Percentiles rank a stretch among this genome's conserved stretches.
These are phyloP conservation scores for Naso thynnoides DNA, from an alignment of 2,797 vertebrate genomes.

Conservation along the genomic window DNA sequence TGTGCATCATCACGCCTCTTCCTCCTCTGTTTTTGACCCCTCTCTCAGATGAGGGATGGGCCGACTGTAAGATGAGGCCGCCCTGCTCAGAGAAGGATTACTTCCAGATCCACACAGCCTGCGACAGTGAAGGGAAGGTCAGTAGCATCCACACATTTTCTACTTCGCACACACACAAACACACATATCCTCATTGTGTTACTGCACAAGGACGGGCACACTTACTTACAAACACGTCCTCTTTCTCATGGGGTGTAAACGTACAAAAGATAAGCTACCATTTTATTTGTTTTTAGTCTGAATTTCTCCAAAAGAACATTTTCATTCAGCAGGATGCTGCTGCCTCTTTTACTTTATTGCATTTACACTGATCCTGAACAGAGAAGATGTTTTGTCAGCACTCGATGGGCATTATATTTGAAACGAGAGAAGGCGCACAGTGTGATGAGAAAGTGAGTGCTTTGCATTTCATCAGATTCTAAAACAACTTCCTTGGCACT, in stretches of 20 bases:
- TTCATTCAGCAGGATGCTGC: neutral
- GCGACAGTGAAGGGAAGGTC: constrained; percentile 95
- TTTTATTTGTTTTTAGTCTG: neutral
- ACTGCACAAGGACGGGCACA: constrained; percentile 10
- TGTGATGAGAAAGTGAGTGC: constrained; percentile 22
- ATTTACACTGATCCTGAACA: neutral
- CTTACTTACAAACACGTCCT: no score
- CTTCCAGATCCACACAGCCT: constrained; percentile 95
- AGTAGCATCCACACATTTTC: constrained; percentile 47
- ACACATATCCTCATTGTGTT: neutral
- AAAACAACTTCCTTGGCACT: neutral
- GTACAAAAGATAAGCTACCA: neutral
- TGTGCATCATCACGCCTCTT: neutral
- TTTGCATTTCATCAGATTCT: constrained; percentile 45
- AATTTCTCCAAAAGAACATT: neutral
- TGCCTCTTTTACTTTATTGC: neutral
- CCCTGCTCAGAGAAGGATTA: constrained; percentile 92
- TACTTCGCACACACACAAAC: constrained; percentile 14
- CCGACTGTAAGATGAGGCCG: constrained; percentile 87
- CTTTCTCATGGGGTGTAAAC: no score
- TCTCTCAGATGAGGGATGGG: constrained; percentile 91
- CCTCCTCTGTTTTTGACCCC: constrained; percentile 4
- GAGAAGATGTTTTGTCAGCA: neutral
- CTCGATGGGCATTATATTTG: neutral
- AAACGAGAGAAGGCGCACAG: constrained; percentile 13